Conservation (phyloP, 53 echinoderm and acorn worm species). For the Antedon mediterranea region DNA sequence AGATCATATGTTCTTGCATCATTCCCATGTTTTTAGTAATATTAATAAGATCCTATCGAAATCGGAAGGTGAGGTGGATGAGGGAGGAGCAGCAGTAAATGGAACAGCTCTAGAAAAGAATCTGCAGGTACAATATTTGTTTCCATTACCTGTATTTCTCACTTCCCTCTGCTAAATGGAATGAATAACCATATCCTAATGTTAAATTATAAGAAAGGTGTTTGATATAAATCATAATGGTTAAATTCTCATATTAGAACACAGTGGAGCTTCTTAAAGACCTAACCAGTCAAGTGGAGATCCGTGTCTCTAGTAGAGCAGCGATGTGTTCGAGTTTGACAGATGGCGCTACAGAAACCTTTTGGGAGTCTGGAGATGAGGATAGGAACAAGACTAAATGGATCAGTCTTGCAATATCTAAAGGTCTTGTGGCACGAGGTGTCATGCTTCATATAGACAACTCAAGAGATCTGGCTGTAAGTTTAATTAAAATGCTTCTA, state of each 20-base stretch:
- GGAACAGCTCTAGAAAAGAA: background rate
- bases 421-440: slow-evolving; percentile 45
- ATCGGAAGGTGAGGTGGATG: slow-evolving; percentile 52
- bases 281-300: slow-evolving; percentile 61
- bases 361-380: slow-evolving; percentile 99
- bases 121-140: background rate
- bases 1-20: slow-evolving; percentile 86
- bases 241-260: slow-evolving; percentile 33
- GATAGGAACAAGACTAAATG: slow-evolving; percentile 84
- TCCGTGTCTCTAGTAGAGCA: slow-evolving; percentile 73
- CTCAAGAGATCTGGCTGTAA: slow-evolving; percentile 85
- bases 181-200: too few relatives aligned
- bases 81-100: slow-evolving; percentile 33
- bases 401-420: slow-evolving; percentile 52
- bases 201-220: too few relatives aligned
- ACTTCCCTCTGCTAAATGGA: too few relatives aligned
- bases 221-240: background rate
- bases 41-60: slow-evolving; percentile 86
- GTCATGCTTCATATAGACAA: slow-evolving; percentile 86
- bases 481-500: background rate
- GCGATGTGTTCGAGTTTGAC: slow-evolving; percentile 88
- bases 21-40: slow-evolving; percentile 94
- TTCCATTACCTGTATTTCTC: too few relatives aligned
- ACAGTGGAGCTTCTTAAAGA: slow-evolving; percentile 57
- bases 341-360: slow-evolving; percentile 87